phyloP scores from a whole-genome alignment of 2,797 vertebrate species.

The Ptychadena robeensis region DNA sequence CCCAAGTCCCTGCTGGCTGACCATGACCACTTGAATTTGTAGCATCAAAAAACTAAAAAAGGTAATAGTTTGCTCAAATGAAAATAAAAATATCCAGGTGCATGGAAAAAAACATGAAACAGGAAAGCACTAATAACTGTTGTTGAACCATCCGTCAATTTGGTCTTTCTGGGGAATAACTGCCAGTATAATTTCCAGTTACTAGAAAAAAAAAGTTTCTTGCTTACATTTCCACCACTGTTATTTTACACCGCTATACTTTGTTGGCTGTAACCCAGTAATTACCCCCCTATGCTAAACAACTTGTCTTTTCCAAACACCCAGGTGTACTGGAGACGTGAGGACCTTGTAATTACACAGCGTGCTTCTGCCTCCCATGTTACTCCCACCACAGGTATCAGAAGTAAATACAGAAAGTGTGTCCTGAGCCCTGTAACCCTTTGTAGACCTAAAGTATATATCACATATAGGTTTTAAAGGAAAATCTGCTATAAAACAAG shows the following conservation, averaged over 20 bases:
- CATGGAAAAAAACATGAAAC: neutral
- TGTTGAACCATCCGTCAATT: neutral
- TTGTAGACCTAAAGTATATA: neutral
- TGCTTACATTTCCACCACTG: conserved; percentile 5
- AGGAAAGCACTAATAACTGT: conserved; percentile 15
- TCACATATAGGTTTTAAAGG: neutral
- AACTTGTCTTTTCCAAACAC: conserved; percentile 41
- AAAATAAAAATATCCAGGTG: neutral
- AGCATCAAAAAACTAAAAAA: neutral
- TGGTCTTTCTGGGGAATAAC: conserved; percentile 19
- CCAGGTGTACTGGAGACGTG: conserved; percentile 33
- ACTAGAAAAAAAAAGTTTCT: neutral
- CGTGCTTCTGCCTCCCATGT: conserved; percentile 8
- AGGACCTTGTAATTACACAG: conserved; percentile 18
- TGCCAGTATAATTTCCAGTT: neutral
- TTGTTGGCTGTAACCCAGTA: conserved; percentile 33
- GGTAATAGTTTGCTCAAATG: neutral
- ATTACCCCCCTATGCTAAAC: conserved; percentile 49
- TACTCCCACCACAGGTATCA: conserved; percentile 63
- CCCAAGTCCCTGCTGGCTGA: neutral
- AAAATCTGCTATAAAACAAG: neutral
- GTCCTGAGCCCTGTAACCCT: conserved; percentile 4
- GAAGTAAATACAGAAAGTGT: conserved; percentile 9
- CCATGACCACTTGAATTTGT: neutral
- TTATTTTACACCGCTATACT: conserved; percentile 33